Evolutionary conservation across 2,113 vertebrate genomes (phyloP).

Genomic region (Neolamprologus brichardi): DNA sequence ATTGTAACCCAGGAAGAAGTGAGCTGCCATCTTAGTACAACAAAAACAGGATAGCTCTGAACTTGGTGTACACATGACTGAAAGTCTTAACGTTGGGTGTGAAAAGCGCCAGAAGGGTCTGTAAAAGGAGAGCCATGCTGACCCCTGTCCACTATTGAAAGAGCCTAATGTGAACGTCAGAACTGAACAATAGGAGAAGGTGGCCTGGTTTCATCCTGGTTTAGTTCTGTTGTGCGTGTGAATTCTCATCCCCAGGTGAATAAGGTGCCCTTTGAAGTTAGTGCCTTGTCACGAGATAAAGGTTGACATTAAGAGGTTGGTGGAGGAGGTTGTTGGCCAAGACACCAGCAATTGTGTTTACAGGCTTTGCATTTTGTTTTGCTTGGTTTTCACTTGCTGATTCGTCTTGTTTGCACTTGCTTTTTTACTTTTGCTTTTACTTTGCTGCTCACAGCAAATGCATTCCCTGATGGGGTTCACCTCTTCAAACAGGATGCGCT

Average conservation of each 20-base stretch:
- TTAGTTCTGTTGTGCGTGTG: neutral
- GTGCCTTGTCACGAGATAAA: neutral
- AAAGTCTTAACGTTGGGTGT: neutral
- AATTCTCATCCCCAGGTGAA: neutral
- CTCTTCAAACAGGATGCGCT: neutral
- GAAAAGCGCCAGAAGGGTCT: neutral
- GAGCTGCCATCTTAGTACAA: neutral
- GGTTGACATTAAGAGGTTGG: neutral
- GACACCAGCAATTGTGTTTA: neutral
- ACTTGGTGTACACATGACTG: neutral
- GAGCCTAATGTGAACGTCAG: neutral
- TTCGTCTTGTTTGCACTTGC: neutral
- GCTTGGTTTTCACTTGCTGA: neutral
- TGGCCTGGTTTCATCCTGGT: neutral
- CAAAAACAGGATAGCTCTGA: neutral
- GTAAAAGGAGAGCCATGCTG: neutral
- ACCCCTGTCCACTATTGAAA: neutral
- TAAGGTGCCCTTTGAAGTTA: neutral
- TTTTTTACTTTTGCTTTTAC: neutral
- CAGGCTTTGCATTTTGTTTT: neutral
- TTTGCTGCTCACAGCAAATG: neutral
- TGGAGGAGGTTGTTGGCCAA: neutral
- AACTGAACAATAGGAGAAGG: neutral
- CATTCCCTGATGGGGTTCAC: neutral
- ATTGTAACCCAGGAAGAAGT: neutral